phyloP scores from a whole-genome alignment of 2,888 invertebrate species.

The Elgonia sp. region DNA sequence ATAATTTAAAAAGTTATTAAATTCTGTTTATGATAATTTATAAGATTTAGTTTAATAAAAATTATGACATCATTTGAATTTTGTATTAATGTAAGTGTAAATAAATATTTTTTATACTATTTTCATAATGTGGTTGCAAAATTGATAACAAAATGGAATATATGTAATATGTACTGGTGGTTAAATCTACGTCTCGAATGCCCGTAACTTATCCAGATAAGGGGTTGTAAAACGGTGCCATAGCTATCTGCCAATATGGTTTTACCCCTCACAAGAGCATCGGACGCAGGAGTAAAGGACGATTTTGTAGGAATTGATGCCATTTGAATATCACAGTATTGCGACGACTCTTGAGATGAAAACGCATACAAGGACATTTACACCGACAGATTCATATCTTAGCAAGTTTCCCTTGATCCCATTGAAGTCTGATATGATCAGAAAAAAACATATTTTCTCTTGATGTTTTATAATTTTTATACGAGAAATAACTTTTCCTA shows the following conservation, averaged over 20 bases:
- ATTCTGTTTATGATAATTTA: not conserved
- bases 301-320: constrained; percentile 85
- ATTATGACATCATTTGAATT: not conserved
- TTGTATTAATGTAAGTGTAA: not conserved
- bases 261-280: constrained; percentile 76
- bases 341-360: constrained; percentile 80
- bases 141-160: constrained; percentile 82
- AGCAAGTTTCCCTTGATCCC: constrained; percentile 67
- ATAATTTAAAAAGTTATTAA: no score
- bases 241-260: constrained; percentile 86
- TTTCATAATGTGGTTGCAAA: constrained; percentile 82
- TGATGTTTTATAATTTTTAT: no score
- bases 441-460: constrained; percentile 57
- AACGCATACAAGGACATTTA: constrained; percentile 79
- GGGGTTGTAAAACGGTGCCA: constrained; percentile 86
- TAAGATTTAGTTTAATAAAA: no score
- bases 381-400: constrained; percentile 81
- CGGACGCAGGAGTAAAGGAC: constrained; percentile 81
- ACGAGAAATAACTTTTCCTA: no score
- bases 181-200: constrained; percentile 80
- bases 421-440: constrained; percentile 64
- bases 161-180: constrained; percentile 57
- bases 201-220: constrained; percentile 85
- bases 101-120: constrained; percentile 46
- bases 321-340: constrained; percentile 85